Evolutionary conservation across 1,140 invertebrate genomes (phyloP).

Genomic region (Chironomus tepperi): DNA sequence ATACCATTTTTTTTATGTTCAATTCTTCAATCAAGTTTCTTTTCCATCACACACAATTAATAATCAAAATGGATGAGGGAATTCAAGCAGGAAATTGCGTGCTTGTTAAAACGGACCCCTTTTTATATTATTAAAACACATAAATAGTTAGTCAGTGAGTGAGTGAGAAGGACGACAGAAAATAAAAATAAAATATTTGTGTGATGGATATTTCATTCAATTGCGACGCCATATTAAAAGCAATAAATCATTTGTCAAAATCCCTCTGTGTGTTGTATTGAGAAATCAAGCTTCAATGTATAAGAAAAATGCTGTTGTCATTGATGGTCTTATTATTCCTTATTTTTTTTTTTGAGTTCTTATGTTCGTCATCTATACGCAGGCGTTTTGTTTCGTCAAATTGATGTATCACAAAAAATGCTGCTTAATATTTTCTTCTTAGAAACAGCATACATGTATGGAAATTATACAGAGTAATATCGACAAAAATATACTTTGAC

Average conservation of each 20-base stretch:
- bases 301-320: neutral
- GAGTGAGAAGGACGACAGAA: neutral
- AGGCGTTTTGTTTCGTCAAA: constrained; percentile 7
- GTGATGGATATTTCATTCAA: constrained; percentile 13
- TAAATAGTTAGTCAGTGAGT: no score
- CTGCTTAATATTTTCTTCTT: neutral
- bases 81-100: constrained; percentile 7
- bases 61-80: neutral
- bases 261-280: neutral
- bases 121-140: neutral
- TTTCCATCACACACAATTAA: no score
- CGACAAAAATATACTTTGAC: neutral
- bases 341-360: neutral
- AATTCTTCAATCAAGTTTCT: no score
- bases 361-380: neutral
- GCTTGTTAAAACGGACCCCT: neutral
- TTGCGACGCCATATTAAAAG: constrained; percentile 6
- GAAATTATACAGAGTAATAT: no score
- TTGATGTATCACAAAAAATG: neutral
- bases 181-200: neutral
- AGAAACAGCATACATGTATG: no score
- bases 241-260: constrained; percentile 14
- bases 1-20: no score
- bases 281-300: constrained; percentile 1
- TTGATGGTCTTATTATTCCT: constrained; percentile 1